A percentile compares a stretch with the other conserved stretches of the same genome.
Conservation (phyloP, 2,888 invertebrate species). For the Bursaphelenchus okinawaensis region DNA sequence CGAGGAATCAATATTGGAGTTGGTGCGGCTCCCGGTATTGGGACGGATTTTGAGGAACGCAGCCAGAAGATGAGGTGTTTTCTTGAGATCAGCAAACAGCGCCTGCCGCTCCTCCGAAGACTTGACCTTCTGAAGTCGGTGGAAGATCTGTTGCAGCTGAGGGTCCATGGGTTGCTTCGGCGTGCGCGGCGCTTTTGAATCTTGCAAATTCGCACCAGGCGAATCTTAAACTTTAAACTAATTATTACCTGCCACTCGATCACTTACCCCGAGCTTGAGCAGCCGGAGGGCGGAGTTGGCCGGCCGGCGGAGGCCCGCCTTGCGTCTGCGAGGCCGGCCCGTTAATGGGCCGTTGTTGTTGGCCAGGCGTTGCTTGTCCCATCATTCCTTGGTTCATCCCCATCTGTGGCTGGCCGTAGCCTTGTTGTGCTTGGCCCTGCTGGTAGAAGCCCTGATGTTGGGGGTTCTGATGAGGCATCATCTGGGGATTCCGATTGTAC, state of each 20-base stretch:
- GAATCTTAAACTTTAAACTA: not conserved
- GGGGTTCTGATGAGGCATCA: conserved; percentile 26
- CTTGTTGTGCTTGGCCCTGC: not conserved
- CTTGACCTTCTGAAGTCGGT: conserved; percentile 80
- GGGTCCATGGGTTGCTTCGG: conserved; percentile 16
- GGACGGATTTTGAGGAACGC: conserved; percentile 72
- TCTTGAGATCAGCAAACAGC: conserved; percentile 78
- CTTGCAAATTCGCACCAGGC: not conserved
- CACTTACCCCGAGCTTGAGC: not conserved
- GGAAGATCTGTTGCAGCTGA: conserved; percentile 69
- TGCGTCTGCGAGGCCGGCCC: not conserved
- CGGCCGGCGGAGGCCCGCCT: not conserved
- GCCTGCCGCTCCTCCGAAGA: conserved; percentile 86
- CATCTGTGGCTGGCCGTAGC: not conserved
- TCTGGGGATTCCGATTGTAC: conserved; percentile 18
- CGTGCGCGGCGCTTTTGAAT: not conserved
- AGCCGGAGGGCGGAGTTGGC: conserved; percentile 1
- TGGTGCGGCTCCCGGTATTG: conserved; percentile 5
- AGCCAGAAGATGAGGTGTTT: conserved; percentile 89
- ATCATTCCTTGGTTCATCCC: conserved; percentile 9
- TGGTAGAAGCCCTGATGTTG: conserved; percentile 7
- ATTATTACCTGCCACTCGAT: not conserved
- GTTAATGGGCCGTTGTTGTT: conserved; percentile 3
- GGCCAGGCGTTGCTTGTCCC: conserved; percentile 14
- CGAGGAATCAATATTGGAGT: not conserved